These are phyloP conservation scores for Typhlichthys eigenmanni DNA, from an alignment of 2,797 vertebrate species.

Conservation along the genomic window DNA sequence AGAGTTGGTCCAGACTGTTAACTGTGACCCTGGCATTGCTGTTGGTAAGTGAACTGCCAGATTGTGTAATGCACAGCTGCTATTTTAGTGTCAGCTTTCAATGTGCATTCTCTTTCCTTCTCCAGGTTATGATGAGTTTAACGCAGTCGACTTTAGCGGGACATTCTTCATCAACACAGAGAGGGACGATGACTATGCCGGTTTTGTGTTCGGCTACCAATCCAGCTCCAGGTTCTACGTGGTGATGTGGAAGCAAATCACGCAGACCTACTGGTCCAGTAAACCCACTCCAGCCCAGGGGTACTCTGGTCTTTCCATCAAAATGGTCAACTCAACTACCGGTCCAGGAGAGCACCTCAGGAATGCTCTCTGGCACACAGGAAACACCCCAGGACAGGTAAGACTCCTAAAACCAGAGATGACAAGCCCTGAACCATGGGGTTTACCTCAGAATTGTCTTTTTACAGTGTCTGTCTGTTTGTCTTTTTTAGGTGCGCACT, in stretches of 20 bases:
- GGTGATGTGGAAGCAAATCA: slow-evolving; percentile 99
- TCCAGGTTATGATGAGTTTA: slow-evolving; percentile 94
- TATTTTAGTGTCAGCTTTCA: neutral
- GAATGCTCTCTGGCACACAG: slow-evolving; percentile 97
- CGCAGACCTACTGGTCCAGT: slow-evolving; percentile 95
- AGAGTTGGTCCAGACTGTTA: slow-evolving; percentile 97
- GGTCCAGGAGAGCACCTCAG: slow-evolving; percentile 96
- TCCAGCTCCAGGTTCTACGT: slow-evolving; percentile 98
- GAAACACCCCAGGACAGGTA: slow-evolving; percentile 94
- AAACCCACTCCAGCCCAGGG: slow-evolving; percentile 95
- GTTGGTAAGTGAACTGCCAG: slow-evolving; percentile 80
- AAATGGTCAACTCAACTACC: slow-evolving; percentile 96
- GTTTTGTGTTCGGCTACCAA: slow-evolving; percentile 97
- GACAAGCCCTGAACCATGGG: too few relatives aligned
- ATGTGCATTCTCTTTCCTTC: neutral
- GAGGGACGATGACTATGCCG: slow-evolving; percentile 95
- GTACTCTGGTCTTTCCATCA: slow-evolving; percentile 95
- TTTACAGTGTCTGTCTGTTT: neutral
- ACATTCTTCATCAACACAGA: slow-evolving; percentile 99
- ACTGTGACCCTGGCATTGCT: slow-evolving; percentile 97
- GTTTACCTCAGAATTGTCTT: neutral
- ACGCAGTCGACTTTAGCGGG: slow-evolving; percentile 95
- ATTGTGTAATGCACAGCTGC: neutral
- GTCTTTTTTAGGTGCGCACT: slow-evolving; percentile 84
- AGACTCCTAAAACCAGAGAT: slow-evolving; percentile 2